phyloP scores from a whole-genome alignment of 2,113 vertebrate species.

The Bucco capensis region DNA sequence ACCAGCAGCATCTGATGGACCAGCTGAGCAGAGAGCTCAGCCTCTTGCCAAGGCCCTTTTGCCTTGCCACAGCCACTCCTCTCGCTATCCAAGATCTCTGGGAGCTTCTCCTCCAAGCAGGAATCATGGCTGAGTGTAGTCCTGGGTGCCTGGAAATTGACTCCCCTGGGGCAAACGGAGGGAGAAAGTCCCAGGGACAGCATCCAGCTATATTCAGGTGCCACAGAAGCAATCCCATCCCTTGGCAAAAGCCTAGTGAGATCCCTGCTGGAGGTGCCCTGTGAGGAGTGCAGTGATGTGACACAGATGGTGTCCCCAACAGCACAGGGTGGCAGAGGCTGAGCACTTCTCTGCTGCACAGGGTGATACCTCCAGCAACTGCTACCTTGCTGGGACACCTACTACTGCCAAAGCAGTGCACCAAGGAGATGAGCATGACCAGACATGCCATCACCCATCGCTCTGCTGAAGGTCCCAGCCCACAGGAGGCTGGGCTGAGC shows the following conservation, averaged over 20 bases:
- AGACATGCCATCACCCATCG: background rate
- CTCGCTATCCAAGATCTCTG: background rate
- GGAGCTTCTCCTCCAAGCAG: background rate
- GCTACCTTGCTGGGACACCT: background rate
- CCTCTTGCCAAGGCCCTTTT: background rate
- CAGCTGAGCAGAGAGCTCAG: background rate
- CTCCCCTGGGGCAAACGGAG: background rate
- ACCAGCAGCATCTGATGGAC: background rate
- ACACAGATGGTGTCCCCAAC: rapidly evolving
- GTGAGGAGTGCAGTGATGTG: background rate
- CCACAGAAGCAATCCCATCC: background rate
- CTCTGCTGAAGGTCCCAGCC: background rate
- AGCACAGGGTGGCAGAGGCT: rapidly evolving
- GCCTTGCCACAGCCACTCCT: background rate
- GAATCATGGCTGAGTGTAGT: rapidly evolving
- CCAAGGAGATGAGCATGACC: background rate
- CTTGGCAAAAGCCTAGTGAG: background rate
- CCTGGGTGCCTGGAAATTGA: background rate
- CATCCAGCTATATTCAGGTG: background rate
- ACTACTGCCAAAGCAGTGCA: background rate
- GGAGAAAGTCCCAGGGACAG: background rate
- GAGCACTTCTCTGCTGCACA: background rate
- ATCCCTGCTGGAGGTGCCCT: background rate
- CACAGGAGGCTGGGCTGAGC: background rate
- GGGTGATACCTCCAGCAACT: background rate